phyloP scores from a whole-genome alignment of 1,140 invertebrate species.

The Galleria mellonella region DNA sequence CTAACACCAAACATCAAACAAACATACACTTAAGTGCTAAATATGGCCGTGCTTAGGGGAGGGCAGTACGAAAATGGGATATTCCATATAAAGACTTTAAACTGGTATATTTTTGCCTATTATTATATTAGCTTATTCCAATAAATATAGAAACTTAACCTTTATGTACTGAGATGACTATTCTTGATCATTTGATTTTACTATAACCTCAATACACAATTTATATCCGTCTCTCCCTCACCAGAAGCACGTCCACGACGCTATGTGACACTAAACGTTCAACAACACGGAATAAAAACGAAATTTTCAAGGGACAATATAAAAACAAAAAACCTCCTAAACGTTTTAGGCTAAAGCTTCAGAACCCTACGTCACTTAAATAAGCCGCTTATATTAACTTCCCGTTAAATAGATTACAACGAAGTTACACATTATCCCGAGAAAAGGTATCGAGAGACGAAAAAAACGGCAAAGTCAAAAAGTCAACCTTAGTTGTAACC shows the following conservation, averaged over 20 bases:
- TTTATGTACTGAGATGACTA: no score
- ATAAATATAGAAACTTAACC: no score
- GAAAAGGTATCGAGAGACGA: conserved; percentile 37
- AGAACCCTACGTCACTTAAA: conserved; percentile 39
- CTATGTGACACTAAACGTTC: conserved; percentile 21
- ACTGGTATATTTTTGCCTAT: no score
- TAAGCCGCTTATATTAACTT: conserved; percentile 34
- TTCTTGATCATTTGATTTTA: no score
- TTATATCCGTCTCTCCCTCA: no score
- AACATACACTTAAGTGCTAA: conserved; percentile 35
- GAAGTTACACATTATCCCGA: conserved; percentile 31
- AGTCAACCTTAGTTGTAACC: conserved; percentile 19
- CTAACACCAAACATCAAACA: conserved; percentile 66
- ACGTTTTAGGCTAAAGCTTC: conserved; percentile 47
- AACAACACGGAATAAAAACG: conserved; percentile 35
- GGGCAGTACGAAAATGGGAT: no score
- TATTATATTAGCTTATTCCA: no score
- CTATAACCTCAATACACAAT: no score
- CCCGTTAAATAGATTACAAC: conserved; percentile 5
- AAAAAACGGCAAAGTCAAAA: conserved; percentile 28
- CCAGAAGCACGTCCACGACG: no score
- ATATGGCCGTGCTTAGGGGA: not conserved
- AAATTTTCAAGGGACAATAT: conserved; percentile 28
- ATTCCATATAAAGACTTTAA: no score
- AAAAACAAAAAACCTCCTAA: conserved; percentile 50